Conservation (phyloP, 2,797 vertebrate species). For the Sebastiscus tertius region DNA sequence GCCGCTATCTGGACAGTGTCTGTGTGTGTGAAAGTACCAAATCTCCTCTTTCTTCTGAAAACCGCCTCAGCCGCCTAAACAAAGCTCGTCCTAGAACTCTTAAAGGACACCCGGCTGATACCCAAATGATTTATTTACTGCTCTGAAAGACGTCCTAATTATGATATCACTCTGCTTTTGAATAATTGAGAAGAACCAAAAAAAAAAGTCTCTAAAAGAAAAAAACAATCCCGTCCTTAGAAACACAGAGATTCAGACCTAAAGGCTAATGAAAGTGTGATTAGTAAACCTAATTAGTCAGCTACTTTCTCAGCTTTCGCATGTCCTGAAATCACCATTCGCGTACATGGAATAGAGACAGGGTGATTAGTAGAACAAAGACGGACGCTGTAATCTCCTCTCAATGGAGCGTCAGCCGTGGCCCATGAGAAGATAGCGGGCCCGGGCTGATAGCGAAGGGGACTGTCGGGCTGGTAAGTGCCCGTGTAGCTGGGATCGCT, state of each 20-base stretch:
- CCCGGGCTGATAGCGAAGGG: constrained; percentile 21
- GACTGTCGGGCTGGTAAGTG: constrained; percentile 23
- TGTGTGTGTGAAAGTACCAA: background rate
- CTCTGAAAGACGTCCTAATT: constrained; percentile 52
- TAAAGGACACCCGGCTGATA: constrained; percentile 43
- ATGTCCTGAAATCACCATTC: constrained; percentile 46
- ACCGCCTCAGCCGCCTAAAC: constrained; percentile 19
- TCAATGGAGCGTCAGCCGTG: constrained; percentile 54
- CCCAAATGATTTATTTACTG: constrained; percentile 65
- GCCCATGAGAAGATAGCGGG: constrained; percentile 57
- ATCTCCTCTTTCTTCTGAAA: background rate
- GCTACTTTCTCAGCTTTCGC: constrained; percentile 49
- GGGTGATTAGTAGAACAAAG: constrained; percentile 71
- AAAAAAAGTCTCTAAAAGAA: constrained; percentile 15
- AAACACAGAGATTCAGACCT: constrained; percentile 47
- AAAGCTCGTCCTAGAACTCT: constrained; percentile 53
- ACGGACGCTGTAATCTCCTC: constrained; percentile 64
- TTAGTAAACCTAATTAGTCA: constrained; percentile 81
- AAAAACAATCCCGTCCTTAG: constrained; percentile 16
- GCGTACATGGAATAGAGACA: constrained; percentile 52
- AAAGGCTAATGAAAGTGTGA: constrained; percentile 71
- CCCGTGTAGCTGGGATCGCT: constrained; percentile 34
- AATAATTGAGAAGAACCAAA: constrained; percentile 33
- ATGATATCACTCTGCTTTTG: constrained; percentile 63
- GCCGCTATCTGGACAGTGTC: constrained; percentile 23